Evolutionary conservation across 2,113 vertebrate species (phyloP).

Genomic region (Desmodus rotundus): DNA sequence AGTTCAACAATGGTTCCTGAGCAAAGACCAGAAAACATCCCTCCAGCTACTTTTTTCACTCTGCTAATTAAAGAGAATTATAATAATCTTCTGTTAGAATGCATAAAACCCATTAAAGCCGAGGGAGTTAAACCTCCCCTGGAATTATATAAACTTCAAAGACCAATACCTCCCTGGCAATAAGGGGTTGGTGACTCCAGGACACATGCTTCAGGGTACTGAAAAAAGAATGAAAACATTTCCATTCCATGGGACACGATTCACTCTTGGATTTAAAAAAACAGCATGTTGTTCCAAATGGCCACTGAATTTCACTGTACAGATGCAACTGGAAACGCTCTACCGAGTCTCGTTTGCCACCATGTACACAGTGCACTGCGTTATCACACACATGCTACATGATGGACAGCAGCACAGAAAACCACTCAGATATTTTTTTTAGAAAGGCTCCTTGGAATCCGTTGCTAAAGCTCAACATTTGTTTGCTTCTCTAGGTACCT

Average conservation of each 20-base stretch:
- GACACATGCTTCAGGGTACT: background rate
- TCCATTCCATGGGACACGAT: background rate
- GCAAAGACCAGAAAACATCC: background rate
- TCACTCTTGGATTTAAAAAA: background rate
- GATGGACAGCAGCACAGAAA: background rate
- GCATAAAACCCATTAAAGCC: background rate
- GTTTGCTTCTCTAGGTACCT: background rate
- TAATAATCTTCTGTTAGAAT: background rate
- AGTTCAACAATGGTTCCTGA: background rate
- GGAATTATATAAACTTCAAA: conserved; percentile 26
- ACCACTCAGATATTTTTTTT: background rate
- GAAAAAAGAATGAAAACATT: background rate
- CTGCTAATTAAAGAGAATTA: background rate
- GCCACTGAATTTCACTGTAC: background rate
- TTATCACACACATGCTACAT: background rate
- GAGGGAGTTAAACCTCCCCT: background rate
- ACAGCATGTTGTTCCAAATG: background rate
- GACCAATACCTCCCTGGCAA: background rate
- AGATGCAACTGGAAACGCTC: background rate
- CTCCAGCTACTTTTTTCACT: background rate
- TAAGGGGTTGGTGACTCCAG: background rate
- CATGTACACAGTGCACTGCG: accelerated
- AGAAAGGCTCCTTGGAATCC: background rate
- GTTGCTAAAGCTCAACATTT: background rate
- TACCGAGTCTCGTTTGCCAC: background rate